These are phyloP conservation scores for Piaya cayana DNA, from an alignment of 2,113 vertebrate species.

Conservation along the genomic window DNA sequence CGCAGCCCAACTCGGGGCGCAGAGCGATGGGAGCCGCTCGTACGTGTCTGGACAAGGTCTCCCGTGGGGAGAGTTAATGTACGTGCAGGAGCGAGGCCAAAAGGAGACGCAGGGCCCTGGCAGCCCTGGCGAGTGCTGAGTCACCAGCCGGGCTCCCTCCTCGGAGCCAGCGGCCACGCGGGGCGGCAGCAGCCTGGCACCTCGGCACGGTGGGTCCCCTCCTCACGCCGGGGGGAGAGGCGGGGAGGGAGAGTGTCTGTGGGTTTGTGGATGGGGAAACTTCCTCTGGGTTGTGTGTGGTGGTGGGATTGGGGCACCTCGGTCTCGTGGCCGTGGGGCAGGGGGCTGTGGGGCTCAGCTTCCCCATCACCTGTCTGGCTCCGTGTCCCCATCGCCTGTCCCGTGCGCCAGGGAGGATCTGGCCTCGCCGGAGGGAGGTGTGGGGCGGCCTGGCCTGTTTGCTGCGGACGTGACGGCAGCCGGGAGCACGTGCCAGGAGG, in stretches of 20 bases:
- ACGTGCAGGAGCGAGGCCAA: conserved; percentile 24
- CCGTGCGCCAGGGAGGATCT: rapidly evolving
- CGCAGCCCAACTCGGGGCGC: rapidly evolving
- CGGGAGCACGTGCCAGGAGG: rapidly evolving
- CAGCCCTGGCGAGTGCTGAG: conserved; percentile 18
- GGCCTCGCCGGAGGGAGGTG: neutral
- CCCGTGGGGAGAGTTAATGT: neutral
- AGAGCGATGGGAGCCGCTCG: neutral
- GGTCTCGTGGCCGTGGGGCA: rapidly evolving
- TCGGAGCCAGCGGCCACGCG: neutral
- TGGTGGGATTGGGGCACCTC: rapidly evolving
- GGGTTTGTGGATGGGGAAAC: neutral
- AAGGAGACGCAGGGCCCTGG: conserved; percentile 11
- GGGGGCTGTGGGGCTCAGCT: neutral
- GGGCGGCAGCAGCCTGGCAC: neutral
- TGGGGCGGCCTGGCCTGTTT: neutral
- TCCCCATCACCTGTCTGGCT: rapidly evolving
- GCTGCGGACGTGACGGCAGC: neutral
- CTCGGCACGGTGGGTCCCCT: conserved; percentile 12
- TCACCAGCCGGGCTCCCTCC: neutral
- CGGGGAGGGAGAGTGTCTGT: rapidly evolving
- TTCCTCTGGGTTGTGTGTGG: neutral
- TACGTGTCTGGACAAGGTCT: neutral
- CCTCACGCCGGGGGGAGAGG: neutral
- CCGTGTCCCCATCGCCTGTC: neutral